Evolutionary conservation across 2,888 invertebrate genomes (phyloP).

Genomic region (Pollenia amentaria): DNA sequence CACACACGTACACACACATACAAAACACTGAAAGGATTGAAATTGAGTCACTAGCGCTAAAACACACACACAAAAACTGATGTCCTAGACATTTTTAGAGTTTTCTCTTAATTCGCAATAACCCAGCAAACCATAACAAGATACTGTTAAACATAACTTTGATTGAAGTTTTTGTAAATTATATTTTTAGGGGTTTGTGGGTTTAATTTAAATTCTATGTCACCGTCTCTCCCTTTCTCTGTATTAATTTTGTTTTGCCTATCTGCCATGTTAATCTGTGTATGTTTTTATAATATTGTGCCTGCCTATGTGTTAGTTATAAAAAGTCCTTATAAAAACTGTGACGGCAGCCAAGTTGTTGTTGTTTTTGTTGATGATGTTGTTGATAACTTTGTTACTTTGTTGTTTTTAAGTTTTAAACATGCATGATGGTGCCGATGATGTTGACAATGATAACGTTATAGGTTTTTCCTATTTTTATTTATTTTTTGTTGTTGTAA

Average conservation of each 20-base stretch:
- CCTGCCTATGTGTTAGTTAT: not conserved
- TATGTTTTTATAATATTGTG: slow-evolving; percentile 1
- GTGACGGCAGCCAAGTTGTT: not conserved
- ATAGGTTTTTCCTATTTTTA: slow-evolving; percentile 2
- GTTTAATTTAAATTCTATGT: not conserved
- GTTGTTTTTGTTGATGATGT: not conserved
- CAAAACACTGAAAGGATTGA: slow-evolving; percentile 1
- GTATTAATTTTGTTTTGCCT: not conserved
- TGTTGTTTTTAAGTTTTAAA: slow-evolving; percentile 45
- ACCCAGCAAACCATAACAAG: slow-evolving; percentile 43
- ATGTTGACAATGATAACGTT: slow-evolving; percentile 47
- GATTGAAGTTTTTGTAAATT: slow-evolving; percentile 48
- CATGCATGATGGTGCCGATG: slow-evolving; percentile 30
- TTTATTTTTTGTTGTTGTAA: slow-evolving; percentile 10
- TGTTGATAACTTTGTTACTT: slow-evolving; percentile 54
- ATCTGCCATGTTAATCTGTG: not conserved
- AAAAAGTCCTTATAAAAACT: not conserved
- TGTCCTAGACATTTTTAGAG: not conserved
- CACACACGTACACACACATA: not conserved
- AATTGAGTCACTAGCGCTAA: slow-evolving; percentile 27
- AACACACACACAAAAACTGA: not conserved
- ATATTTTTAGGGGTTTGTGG: slow-evolving; percentile 12
- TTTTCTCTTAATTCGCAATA: not conserved
- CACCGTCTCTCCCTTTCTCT: not conserved
- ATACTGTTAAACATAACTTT: slow-evolving; percentile 11